Base-by-base conservation (phyloP, 2,797 vertebrate genomes). In the Enteromius unitaeniatus region DNA sequence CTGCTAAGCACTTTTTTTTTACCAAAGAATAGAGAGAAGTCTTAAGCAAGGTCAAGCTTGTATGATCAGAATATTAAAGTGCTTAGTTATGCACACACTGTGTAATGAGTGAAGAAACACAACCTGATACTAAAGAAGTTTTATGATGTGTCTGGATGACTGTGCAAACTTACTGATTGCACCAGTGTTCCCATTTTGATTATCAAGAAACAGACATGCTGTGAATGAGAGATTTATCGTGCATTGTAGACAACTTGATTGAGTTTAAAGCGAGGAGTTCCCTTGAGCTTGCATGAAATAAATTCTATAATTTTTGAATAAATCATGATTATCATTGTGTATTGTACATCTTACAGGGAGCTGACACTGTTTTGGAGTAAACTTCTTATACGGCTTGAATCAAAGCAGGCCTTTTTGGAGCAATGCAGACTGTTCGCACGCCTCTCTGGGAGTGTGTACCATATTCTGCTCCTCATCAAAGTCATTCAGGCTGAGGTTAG, bases 291-390 rank as follows among this genome's bases (percentile, higher is more conserved):
- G 47, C 70, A 74, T 34, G 26, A 53, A n/a, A 53, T 11, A 45
- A 45, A 45, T 45, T 3, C 40, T 11, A 11, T 13, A 3, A 45
- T 11, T 45, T 28, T 28, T 10, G 5, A 49, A n/a, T 10, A 6
- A 53, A 34, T 53, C 21, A 31, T 53, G 72, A 53, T 34, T 34
- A n/a, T 53, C 8, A 31, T 21, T 73, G 19, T 51, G 10, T 13
- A 78, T 49, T 49, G n/a, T 73, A 15, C 34, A 37, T 68, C 89
- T 94, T 92, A 84, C 91, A 99, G 98, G 98, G 98, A 99, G 91
- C 95, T 99, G 88, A 99, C 98, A 84, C 94, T 99, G 88, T 99
- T 99, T 92, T 99, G 98, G 98, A 99, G 98, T 95, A 99, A 99
- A 93, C 95, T 99, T 85, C 96, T 99, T 85, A 97, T 99, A 92